Percentiles rank a stretch among this genome's conserved stretches.
Evolutionary conservation across 2,113 vertebrate genomes (phyloP).

Genomic region (Zeus faber): DNA sequence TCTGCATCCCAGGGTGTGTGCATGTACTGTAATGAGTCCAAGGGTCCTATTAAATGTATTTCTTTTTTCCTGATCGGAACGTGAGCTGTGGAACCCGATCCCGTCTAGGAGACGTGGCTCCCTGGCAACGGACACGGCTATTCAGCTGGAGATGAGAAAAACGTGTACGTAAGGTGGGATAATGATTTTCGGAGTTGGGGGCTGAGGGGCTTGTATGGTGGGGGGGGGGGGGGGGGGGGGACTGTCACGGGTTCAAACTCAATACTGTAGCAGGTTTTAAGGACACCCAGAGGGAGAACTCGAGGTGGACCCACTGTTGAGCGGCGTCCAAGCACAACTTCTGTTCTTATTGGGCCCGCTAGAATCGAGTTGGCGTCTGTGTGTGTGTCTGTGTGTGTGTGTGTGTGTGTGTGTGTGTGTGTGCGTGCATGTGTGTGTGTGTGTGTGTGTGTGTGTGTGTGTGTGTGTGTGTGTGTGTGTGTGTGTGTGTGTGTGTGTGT

Average conservation of each 20-base stretch:
- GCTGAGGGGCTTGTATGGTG: background rate
- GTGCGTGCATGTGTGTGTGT: constrained; percentile 1
- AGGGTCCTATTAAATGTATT: background rate
- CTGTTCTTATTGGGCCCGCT: constrained; percentile 48
- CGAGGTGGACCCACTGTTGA: constrained; percentile 41
- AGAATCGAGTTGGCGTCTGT: constrained; percentile 3
- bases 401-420: background rate
- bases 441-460: background rate
- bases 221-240: no score
- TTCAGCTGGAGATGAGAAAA: constrained; percentile 32
- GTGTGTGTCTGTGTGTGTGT: constrained; percentile 1
- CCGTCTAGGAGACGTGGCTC: background rate
- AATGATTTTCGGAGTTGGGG: constrained; percentile 37
- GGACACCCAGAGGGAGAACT: background rate
- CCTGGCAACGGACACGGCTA: background rate
- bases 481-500: constrained; percentile 8
- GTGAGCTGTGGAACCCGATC: constrained; percentile 1
- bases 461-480: constrained; percentile 5
- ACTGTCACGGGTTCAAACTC: no score
- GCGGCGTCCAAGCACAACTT: constrained; percentile 52
- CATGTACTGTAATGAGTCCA: no score
- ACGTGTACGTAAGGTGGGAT: constrained; percentile 26
- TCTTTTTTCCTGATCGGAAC: background rate
- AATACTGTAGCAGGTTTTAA: no score
- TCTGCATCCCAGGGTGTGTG: no score